Conservation (phyloP, 2,888 invertebrate species). For the Pilophorus perplexus region DNA sequence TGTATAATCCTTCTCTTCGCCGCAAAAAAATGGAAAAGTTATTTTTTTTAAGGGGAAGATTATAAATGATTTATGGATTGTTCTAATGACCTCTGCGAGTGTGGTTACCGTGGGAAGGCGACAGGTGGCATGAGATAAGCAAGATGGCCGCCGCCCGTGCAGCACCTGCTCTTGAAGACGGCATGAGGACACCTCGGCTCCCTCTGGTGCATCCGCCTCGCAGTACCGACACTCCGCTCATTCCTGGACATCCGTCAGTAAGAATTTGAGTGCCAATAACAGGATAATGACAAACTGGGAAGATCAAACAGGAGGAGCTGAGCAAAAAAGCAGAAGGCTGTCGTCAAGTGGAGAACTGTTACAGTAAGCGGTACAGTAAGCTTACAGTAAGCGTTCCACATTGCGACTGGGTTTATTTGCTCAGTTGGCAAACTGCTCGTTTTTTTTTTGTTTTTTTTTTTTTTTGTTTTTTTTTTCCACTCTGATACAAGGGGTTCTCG, state of each 20-base stretch:
- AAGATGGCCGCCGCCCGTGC: slow-evolving; percentile 91
- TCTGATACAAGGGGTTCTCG: no score
- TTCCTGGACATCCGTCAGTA: slow-evolving; percentile 41
- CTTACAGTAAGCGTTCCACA: no score
- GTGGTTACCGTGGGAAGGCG: slow-evolving; percentile 51
- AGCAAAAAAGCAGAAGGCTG: no score
- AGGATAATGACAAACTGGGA: no score
- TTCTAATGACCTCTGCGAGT: slow-evolving; percentile 42
- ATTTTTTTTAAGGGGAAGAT: slow-evolving; percentile 4
- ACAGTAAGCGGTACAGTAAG: no score
- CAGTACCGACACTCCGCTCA: slow-evolving; percentile 46
- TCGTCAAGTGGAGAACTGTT: no score
- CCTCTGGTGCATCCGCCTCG: slow-evolving; percentile 51
- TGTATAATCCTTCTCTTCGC: background rate
- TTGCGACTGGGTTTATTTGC: no score
- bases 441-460: no score
- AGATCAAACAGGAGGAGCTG: no score
- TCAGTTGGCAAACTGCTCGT: no score
- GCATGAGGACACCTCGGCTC: slow-evolving; percentile 68
- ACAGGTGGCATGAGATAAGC: slow-evolving; percentile 85
- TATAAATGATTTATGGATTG: slow-evolving; percentile 14
- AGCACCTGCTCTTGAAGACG: slow-evolving; percentile 87
- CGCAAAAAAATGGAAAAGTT: slow-evolving; percentile 14
- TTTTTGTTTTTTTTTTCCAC: no score
- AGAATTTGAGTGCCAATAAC: no score